A percentile compares a stretch with the other conserved stretches of the same genome.
Conservation (phyloP, 2,888 invertebrate genomes). For the Chloromyia formosa region DNA sequence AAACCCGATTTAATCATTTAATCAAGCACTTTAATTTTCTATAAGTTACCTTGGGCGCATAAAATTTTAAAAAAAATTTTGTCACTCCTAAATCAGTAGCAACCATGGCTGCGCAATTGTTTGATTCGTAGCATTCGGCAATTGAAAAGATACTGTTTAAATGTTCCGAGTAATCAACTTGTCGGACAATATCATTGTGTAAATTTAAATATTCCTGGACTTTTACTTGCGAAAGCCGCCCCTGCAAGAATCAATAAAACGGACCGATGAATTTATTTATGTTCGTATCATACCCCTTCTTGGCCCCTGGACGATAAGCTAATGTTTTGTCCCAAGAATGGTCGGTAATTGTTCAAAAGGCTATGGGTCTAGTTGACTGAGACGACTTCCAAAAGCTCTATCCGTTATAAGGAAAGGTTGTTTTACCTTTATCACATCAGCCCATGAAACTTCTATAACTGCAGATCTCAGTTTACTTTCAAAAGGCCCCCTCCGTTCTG, state of each 20-base stretch:
- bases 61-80: conserved; percentile 20
- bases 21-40: not conserved
- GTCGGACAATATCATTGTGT: conserved; percentile 75
- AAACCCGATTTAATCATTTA: not conserved
- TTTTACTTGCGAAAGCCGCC: conserved; percentile 65
- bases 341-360: too few species aligned
- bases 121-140: conserved; percentile 65
- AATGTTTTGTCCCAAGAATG: too few species aligned
- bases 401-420: too few species aligned
- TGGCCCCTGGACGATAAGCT: too few species aligned
- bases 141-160: conserved; percentile 77
- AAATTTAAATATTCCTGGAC: conserved; percentile 68
- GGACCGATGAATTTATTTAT: not conserved
- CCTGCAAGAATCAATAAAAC: conserved; percentile 55
- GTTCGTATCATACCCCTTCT: not conserved
- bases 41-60: conserved; percentile 33
- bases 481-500: conserved; percentile 74
- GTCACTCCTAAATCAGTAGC: conserved; percentile 66
- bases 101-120: conserved; percentile 67
- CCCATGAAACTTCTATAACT: conserved; percentile 69
- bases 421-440: conserved; percentile 66
- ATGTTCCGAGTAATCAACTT: conserved; percentile 73
- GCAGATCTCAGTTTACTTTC: conserved; percentile 73
- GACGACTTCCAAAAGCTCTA: too few species aligned
- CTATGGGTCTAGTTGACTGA: too few species aligned